These are phyloP conservation scores for Siniperca scherzeri DNA, from an alignment of 2,797 vertebrate species.

Conservation along the genomic window DNA sequence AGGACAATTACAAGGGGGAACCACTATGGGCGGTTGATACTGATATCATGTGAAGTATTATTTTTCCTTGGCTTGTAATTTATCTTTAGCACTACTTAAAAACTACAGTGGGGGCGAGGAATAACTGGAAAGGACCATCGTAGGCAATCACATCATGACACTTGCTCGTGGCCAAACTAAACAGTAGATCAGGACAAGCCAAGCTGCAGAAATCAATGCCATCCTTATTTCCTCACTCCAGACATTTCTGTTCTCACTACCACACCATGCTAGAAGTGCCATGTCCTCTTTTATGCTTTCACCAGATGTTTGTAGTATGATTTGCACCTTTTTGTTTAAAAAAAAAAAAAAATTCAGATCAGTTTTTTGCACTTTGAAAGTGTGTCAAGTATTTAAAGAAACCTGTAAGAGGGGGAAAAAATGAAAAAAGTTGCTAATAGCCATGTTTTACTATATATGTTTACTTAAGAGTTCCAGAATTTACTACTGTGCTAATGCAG, in stretches of 20 bases:
- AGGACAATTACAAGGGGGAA: conserved; percentile 33
- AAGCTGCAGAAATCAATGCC: conserved; percentile 55
- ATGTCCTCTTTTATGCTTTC: conserved; percentile 74
- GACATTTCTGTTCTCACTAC: conserved; percentile 57
- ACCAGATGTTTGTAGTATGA: conserved; percentile 76
- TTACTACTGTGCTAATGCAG: conserved; percentile 82
- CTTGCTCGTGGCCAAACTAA: conserved; percentile 58
- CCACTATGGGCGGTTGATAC: conserved; percentile 17
- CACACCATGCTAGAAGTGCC: conserved; percentile 80
- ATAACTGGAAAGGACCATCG: conserved; percentile 24
- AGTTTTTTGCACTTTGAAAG: conserved; percentile 85
- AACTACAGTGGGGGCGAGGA: conserved; percentile 28
- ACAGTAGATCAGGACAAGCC: conserved; percentile 34
- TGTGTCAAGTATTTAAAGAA: conserved; percentile 83
- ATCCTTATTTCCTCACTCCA: conserved; percentile 46
- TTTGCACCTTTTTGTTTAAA: conserved; percentile 78
- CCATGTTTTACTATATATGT: conserved; percentile 86
- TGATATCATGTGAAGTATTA: conserved; percentile 62
- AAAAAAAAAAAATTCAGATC: conserved; percentile 64
- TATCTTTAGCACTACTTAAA: conserved; percentile 45
- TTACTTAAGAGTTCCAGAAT: conserved; percentile 85
- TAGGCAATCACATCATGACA: conserved; percentile 35
- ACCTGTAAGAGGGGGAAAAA: conserved; percentile 53
- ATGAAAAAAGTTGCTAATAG: conserved; percentile 80
- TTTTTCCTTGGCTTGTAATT: conserved; percentile 50